These are phyloP conservation scores for Microctonus hyperodae DNA, from an alignment of 2,888 invertebrate species.

Conservation along the genomic window DNA sequence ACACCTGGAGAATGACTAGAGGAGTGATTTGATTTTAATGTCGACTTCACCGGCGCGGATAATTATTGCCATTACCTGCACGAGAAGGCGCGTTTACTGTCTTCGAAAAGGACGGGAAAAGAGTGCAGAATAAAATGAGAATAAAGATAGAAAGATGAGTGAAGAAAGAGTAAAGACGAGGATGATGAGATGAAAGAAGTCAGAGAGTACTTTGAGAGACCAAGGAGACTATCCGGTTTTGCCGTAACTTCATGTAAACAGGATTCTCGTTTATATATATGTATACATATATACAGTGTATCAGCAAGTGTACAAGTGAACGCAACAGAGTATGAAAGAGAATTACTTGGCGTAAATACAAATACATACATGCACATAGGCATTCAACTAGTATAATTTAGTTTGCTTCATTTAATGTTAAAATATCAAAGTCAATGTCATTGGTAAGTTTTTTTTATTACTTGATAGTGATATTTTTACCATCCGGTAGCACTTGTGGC, in stretches of 20 bases:
- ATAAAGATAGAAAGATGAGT: conserved; percentile 20
- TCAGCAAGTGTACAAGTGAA: conserved; percentile 40
- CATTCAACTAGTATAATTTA: not conserved
- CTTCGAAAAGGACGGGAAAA: conserved; percentile 34
- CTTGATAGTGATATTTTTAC: not conserved
- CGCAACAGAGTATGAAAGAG: conserved; percentile 42
- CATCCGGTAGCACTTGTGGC: too few species aligned
- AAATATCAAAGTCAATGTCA: conserved; percentile 24
- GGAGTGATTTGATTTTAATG: conserved; percentile 57
- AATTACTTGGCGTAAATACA: conserved; percentile 9
- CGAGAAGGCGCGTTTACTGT: conserved; percentile 56
- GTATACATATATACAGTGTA: conserved; percentile 14
- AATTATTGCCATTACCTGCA: conserved; percentile 58
- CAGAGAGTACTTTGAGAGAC: conserved; percentile 30
- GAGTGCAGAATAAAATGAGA: conserved; percentile 19
- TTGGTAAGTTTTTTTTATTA: not conserved
- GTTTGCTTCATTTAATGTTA: not conserved
- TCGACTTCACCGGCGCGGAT: conserved; percentile 51
- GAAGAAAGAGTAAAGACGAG: conserved; percentile 20
- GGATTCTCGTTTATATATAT: conserved; percentile 48
- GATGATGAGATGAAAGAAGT: conserved; percentile 36
- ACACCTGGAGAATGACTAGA: conserved; percentile 28
- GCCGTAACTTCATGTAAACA: conserved; percentile 52
- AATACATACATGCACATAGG: not conserved
- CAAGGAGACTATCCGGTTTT: conserved; percentile 45